These are phyloP conservation scores for Mus caroli DNA, from an alignment of 2,797 vertebrate genomes.

Conservation along the genomic window DNA sequence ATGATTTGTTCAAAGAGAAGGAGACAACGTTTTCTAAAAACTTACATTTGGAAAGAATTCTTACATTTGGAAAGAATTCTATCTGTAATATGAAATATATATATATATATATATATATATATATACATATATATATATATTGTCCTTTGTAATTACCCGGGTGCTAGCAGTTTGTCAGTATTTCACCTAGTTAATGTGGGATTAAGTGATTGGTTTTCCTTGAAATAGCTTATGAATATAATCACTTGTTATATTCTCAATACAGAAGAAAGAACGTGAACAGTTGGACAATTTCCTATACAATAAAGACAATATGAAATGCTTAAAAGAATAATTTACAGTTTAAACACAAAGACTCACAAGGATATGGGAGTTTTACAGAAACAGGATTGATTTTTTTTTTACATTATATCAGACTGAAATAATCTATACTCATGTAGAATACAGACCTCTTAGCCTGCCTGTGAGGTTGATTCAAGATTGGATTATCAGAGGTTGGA, in stretches of 20 bases:
- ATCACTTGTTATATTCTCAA: background rate
- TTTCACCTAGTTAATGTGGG: background rate
- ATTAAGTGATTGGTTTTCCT: background rate
- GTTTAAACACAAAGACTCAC: background rate
- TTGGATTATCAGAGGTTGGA: too few relatives aligned
- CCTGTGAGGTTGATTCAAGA: background rate
- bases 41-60: background rate
- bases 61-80: background rate
- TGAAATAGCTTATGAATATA: background rate
- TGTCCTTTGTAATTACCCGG: background rate
- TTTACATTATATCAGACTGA: background rate
- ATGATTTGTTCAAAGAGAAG: background rate
- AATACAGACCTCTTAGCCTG: background rate
- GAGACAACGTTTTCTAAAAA: too few relatives aligned
- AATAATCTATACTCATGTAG: background rate
- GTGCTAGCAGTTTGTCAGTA: background rate
- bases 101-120: too few relatives aligned
- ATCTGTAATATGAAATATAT: background rate
- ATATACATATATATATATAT: background rate
- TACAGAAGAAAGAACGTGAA: background rate
- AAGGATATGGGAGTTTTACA: background rate
- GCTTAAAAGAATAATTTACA: background rate
- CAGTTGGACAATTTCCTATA: background rate
- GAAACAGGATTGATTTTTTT: background rate
- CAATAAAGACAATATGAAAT: background rate